A percentile compares a stretch with the other conserved stretches of the same genome.
Evolutionary conservation across 1,140 invertebrate genomes (phyloP).

Genomic region (Diplogasteroides magnus): DNA sequence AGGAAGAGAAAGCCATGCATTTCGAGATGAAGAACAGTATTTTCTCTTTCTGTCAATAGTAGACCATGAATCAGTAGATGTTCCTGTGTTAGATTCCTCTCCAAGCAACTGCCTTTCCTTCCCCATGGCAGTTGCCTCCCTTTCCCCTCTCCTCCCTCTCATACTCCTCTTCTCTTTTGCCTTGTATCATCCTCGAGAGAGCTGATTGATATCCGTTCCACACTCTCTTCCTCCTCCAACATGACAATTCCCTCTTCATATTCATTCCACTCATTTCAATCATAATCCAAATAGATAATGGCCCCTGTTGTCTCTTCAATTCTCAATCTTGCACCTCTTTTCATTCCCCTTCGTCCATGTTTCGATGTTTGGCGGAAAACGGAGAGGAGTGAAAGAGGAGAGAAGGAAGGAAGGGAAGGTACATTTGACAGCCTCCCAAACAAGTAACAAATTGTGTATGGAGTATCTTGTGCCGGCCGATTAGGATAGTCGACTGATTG

Average conservation of each 20-base stretch:
- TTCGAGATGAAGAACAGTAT: no score
- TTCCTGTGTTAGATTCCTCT: no score
- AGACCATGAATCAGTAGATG: no score
- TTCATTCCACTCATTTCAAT: no score
- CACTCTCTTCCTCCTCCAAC: no score
- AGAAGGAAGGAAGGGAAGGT: slow-evolving; percentile 3
- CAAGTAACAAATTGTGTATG: background rate
- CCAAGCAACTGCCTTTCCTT: no score
- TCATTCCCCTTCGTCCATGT: slow-evolving; percentile 9
- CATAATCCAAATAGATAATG: no score
- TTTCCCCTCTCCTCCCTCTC: background rate
- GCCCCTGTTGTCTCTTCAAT: background rate
- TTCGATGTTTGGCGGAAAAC: slow-evolving; percentile 10
- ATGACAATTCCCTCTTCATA: background rate
- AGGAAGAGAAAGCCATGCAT: no score
- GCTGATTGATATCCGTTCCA: background rate
- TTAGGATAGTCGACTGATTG: background rate
- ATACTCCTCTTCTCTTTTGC: background rate
- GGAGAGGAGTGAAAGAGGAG: background rate
- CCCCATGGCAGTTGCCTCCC: background rate
- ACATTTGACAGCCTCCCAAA: slow-evolving; percentile 1
- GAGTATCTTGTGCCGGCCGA: background rate
- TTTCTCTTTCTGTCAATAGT: no score
- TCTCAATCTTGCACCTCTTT: background rate
- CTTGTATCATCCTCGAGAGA: background rate